phyloP scores from a whole-genome alignment of 2,113 vertebrate genomes.

The Pardalotus punctatus region DNA sequence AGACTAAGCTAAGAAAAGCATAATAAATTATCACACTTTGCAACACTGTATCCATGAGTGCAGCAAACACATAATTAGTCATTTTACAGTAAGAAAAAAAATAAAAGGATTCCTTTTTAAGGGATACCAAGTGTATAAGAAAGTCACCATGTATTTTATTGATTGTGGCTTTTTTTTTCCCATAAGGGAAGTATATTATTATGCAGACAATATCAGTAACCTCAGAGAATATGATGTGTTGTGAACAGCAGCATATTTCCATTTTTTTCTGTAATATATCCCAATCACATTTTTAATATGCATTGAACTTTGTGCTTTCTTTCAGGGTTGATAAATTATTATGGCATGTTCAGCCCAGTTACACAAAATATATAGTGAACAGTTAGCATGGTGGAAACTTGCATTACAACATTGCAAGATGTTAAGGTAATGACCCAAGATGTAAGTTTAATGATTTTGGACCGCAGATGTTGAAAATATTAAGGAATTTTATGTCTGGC shows the following conservation, averaged over 20 bases:
- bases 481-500: not conserved
- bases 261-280: not conserved
- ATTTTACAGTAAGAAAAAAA: not conserved
- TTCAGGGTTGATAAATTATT: slow-evolving; percentile 9
- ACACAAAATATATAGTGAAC: not conserved
- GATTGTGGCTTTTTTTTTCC: not conserved
- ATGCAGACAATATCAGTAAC: not conserved
- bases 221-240: not conserved
- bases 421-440: not conserved
- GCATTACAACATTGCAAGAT: not conserved
- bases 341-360: not conserved
- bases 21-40: not conserved
- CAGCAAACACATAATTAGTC: not conserved
- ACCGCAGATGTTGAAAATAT: not conserved
- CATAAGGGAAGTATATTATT: not conserved
- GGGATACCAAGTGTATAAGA: not conserved
- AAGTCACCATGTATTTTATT: not conserved
- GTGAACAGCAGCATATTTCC: not conserved
- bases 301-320: not conserved
- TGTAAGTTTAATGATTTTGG: not conserved
- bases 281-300: not conserved
- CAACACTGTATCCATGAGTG: not conserved
- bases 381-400: not conserved
- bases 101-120: not conserved
- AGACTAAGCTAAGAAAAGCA: not conserved